phyloP scores from a whole-genome alignment of 1,140 invertebrate species.

The Heliconius congener region DNA sequence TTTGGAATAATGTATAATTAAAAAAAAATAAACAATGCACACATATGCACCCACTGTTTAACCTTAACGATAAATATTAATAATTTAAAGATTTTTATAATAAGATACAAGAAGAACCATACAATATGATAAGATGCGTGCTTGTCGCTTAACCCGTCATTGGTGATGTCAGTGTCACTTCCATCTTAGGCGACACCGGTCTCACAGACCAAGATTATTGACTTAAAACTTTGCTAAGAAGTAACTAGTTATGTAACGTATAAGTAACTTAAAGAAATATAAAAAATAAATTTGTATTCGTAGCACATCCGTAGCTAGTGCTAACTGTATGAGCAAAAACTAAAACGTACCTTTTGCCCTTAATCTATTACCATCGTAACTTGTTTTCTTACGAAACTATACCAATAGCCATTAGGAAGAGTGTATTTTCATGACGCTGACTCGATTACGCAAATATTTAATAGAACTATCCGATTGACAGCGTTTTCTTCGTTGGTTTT shows the following conservation, averaged over 20 bases:
- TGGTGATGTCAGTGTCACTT: too few relatives aligned
- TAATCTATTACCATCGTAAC: neutral
- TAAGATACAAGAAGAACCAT: neutral
- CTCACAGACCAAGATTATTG: too few relatives aligned
- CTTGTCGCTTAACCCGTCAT: too few relatives aligned
- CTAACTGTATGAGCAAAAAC: neutral
- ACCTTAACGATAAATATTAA: neutral
- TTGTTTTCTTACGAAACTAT: neutral
- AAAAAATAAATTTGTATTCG: neutral
- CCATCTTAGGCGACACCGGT: too few relatives aligned
- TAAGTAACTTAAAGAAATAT: too few relatives aligned
- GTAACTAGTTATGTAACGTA: too few relatives aligned
- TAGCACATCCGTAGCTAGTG: neutral
- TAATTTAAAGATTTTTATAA: neutral
- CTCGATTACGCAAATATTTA: neutral
- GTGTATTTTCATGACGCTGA: neutral
- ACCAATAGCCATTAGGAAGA: neutral
- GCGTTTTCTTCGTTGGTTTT: too few relatives aligned
- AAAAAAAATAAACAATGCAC: neutral
- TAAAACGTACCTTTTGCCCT: neutral
- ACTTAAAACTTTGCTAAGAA: too few relatives aligned
- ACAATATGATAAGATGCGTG: neutral
- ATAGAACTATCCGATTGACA: neutral
- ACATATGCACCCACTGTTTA: neutral
- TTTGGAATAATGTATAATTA: neutral